phyloP scores from a whole-genome alignment of 2,113 vertebrate species.

The Notarius lentiginosus region DNA sequence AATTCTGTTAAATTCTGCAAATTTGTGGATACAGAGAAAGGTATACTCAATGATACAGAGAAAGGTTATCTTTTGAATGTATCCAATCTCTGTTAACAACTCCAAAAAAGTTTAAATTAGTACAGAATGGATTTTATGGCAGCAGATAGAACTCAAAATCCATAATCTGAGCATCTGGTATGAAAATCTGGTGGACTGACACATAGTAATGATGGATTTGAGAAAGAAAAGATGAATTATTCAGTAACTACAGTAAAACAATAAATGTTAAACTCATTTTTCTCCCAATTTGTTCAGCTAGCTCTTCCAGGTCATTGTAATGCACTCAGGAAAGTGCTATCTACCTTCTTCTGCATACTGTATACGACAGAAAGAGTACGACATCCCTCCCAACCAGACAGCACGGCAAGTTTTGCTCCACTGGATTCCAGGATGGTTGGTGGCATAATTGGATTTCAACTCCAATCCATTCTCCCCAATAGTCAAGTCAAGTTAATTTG shows the following conservation, averaged over 20 bases:
- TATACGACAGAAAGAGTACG: not conserved
- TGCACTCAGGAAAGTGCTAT: not conserved
- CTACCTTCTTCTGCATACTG: not conserved
- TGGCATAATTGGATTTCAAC: not conserved
- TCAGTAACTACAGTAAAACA: not conserved
- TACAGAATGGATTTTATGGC: too few relatives aligned
- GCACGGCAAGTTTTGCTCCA: not conserved
- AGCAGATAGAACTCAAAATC: too few relatives aligned
- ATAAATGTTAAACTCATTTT: not conserved
- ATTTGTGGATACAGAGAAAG: too few relatives aligned
- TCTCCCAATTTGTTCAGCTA: not conserved
- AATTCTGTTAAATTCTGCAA: too few relatives aligned
- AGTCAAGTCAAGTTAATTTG: not conserved
- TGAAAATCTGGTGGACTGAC: too few relatives aligned
- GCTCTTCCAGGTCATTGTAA: not conserved
- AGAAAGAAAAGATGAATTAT: not conserved
- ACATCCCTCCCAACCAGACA: too few relatives aligned
- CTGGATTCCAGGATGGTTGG: not conserved
- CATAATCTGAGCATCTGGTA: too few relatives aligned
- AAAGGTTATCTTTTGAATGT: too few relatives aligned
- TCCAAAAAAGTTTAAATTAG: too few relatives aligned
- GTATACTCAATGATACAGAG: too few relatives aligned
- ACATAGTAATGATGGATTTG: not conserved
- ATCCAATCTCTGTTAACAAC: too few relatives aligned
- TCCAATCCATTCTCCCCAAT: not conserved